Conservation (phyloP, 2,797 vertebrate species). For the Spheniscus humboldti region DNA sequence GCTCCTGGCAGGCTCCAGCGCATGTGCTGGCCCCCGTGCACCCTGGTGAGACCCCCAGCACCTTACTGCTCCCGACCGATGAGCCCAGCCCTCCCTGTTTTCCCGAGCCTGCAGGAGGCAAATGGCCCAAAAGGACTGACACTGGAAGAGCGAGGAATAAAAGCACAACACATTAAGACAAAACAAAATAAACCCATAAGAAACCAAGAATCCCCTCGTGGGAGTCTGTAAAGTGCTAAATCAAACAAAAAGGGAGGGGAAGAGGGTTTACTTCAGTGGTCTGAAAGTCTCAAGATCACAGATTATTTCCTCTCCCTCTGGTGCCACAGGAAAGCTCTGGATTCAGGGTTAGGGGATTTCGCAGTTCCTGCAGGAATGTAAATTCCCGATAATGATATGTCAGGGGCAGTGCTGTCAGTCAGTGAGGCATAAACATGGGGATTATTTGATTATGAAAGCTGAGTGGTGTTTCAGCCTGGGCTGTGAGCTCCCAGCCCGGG, state of each 20-base stretch:
- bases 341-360: background rate
- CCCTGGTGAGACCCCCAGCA: background rate
- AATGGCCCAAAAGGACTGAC: background rate
- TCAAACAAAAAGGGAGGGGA: constrained; percentile 52
- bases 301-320: constrained; percentile 57
- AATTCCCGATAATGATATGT: constrained; percentile 53
- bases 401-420: constrained; percentile 33
- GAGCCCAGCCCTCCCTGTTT: background rate
- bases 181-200: constrained; percentile 31
- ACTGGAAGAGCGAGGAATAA: background rate
- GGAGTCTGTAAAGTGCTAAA: constrained; percentile 44
- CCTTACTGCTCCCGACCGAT: background rate
- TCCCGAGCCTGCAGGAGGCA: background rate
- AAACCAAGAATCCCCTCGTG: constrained; percentile 40
- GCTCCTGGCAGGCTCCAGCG: background rate
- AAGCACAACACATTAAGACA: constrained; percentile 19
- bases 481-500: background rate
- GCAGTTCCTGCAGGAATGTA: constrained; percentile 49
- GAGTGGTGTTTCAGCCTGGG: background rate
- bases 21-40: background rate
- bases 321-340: constrained; percentile 58
- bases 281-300: constrained; percentile 57
- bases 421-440: constrained; percentile 29
- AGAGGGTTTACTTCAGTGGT: constrained; percentile 50
- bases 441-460: constrained; percentile 55